Evolutionary conservation across 2,888 invertebrate genomes (phyloP), one percentile per base, ranked within the genome.

Genomic region (Cephalotes varians): DNA sequence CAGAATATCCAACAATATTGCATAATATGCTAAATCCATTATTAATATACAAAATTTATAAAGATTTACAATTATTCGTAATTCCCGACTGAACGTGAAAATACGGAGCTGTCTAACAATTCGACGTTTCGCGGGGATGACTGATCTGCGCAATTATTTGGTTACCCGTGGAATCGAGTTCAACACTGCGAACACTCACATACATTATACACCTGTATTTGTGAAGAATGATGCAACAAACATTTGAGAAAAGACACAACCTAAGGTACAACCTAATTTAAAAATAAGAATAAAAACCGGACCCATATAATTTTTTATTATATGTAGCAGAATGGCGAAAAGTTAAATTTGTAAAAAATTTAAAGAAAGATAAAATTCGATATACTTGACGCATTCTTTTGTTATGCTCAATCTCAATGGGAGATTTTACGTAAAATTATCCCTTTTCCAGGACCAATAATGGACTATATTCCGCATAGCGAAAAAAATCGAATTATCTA

Each of bases 401-500:
- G n/a, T 60, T 6, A 56, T 37, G 21, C 37, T 15, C 15, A 40
- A 25, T 64, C 40, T 7, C 15, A 40, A 64, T 40, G 15, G 25
- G 62, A 37, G 37, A 64, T 64, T 25, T 54, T 6, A 34, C 10
- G 18, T 25, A 54, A 37, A 71, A 71, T 54, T 21, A 37, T 71
- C 7, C 18, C 54, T 12, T 2, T 54, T 40, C 4, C n/a, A n/a
- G n/a, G 54, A 21, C 31, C 9, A 62, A 47, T 62, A 62, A 62
- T 62, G 47, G 21, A 74, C 10, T 18, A 34, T 31, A 15, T 15
- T 0, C 40, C 37, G 15, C 21, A 62, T 15, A 31, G 34, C 15
- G 21, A n/a, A 25, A 28, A 21, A 51, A 76, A 40, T 51, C 25
- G 18, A 64, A 51, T 76, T 37, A 65, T 76, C n/a, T 9, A 64